phyloP scores from a whole-genome alignment of 2,888 invertebrate genomes.

The Drosophila kuntzei region DNA sequence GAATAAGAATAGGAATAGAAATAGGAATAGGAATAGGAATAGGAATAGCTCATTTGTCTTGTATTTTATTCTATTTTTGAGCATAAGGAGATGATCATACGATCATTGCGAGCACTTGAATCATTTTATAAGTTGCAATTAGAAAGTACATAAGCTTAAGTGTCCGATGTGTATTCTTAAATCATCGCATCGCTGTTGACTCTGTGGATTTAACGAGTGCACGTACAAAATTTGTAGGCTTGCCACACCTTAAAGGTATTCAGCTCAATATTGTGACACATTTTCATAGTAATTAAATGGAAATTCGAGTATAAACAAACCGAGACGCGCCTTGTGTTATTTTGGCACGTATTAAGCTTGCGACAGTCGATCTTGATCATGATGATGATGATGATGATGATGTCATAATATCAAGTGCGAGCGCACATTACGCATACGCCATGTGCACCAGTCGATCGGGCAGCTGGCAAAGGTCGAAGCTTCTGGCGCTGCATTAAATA shows the following conservation, averaged over 20 bases:
- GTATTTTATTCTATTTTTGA: no score
- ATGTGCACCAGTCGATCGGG: slow-evolving; percentile 49
- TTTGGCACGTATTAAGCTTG: slow-evolving; percentile 29
- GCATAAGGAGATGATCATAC: not conserved
- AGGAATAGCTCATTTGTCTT: no score
- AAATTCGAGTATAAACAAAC: slow-evolving; percentile 9
- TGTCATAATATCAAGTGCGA: slow-evolving; percentile 45
- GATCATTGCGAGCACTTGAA: not conserved
- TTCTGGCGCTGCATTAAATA: slow-evolving; percentile 67
- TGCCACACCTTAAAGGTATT: slow-evolving; percentile 31
- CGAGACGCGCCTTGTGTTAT: slow-evolving; percentile 33
- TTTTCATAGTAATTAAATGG: slow-evolving; percentile 13
- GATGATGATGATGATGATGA: slow-evolving; percentile 37
- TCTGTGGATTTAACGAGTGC: slow-evolving; percentile 1
- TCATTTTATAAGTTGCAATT: slow-evolving; percentile 3
- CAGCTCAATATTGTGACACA: slow-evolving; percentile 1
- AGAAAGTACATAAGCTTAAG: not conserved
- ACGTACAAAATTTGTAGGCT: not conserved
- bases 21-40: no score
- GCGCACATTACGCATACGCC: slow-evolving; percentile 69
- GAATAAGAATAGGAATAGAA: no score
- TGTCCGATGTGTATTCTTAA: not conserved
- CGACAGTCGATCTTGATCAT: slow-evolving; percentile 2
- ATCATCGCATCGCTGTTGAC: slow-evolving; percentile 4
- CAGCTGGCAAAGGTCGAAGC: slow-evolving; percentile 45